These are phyloP conservation scores for Mantis religiosa DNA, from an alignment of 2,888 invertebrate genomes.

Conservation along the genomic window DNA sequence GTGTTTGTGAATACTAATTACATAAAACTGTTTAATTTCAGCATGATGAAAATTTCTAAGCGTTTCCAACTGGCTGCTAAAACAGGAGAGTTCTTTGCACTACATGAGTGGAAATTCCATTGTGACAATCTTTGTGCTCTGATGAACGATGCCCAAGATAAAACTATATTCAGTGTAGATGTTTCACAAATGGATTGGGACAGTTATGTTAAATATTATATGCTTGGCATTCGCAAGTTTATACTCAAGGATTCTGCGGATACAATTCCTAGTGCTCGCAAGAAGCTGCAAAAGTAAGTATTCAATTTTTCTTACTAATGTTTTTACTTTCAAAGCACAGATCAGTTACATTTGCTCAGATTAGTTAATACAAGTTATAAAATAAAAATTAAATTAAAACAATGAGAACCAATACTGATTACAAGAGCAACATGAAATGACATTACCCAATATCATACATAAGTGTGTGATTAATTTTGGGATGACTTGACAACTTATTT, in stretches of 20 bases:
- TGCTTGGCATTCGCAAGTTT: slow-evolving; percentile 77
- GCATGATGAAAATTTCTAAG: slow-evolving; percentile 79
- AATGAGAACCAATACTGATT: no score
- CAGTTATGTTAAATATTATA: slow-evolving; percentile 71
- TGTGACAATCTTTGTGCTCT: slow-evolving; percentile 56
- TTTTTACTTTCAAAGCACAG: no score
- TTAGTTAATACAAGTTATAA: no score
- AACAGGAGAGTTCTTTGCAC: slow-evolving; percentile 79
- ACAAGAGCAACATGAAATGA: no score
- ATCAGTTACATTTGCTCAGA: no score
- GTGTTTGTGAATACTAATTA: background rate
- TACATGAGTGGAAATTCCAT: slow-evolving; percentile 78
- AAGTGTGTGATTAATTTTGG: no score
- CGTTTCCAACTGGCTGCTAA: slow-evolving; percentile 73
- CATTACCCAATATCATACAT: no score
- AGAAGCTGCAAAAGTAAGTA: slow-evolving; percentile 60
- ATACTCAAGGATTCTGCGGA: slow-evolving; percentile 72
- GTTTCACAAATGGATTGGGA: slow-evolving; percentile 69
- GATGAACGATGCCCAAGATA: slow-evolving; percentile 54
- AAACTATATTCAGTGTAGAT: slow-evolving; percentile 61
- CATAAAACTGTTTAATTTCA: slow-evolving; percentile 41
- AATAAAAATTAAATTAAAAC: no score
- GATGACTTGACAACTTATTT: no score
- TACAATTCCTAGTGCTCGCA: slow-evolving; percentile 59
- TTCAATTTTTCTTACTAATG: background rate